Percentiles rank a stretch among this genome's conserved stretches.
phyloP scores from a whole-genome alignment of 2,797 vertebrate species.

The Myripristis jacobus region DNA sequence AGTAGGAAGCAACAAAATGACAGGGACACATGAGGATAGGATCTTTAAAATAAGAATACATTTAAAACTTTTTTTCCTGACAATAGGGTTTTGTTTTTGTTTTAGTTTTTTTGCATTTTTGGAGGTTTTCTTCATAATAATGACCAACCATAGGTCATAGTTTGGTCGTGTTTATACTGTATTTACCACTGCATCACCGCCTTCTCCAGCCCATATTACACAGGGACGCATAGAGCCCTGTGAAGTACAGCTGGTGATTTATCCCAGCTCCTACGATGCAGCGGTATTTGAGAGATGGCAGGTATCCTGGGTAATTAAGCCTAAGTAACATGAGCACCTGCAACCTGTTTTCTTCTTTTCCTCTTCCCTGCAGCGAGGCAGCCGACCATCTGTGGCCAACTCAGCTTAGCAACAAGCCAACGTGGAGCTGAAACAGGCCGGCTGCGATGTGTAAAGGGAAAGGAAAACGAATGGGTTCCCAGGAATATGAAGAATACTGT shows the following conservation, averaged over 20 bases:
- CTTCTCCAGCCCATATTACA: not conserved
- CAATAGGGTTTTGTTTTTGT: no score
- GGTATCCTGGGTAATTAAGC: conserved; percentile 58
- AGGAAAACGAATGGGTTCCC: conserved; percentile 9
- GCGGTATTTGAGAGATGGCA: conserved; percentile 42
- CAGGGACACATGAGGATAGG: no score
- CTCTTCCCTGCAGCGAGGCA: conserved; percentile 29
- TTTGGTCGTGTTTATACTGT: no score
- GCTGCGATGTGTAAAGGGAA: not conserved
- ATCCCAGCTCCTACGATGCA: conserved; percentile 15
- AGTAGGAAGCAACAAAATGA: no score
- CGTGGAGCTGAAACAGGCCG: conserved; percentile 4
- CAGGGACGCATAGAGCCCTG: conserved; percentile 19
- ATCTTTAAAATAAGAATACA: no score
- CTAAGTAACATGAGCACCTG: conserved; percentile 54
- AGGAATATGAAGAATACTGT: conserved; percentile 16
- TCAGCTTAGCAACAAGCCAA: conserved; percentile 9
- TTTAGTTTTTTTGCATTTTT: no score
- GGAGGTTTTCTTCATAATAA: not conserved
- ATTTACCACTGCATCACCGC: no score
- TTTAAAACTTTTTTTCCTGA: no score
- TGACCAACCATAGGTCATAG: no score
- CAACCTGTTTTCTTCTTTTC: conserved; percentile 34
- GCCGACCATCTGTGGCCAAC: conserved; percentile 46
- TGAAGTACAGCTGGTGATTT: conserved; percentile 31